These are phyloP conservation scores for Chelmon rostratus DNA, from an alignment of 2,797 vertebrate species.

Conservation along the genomic window DNA sequence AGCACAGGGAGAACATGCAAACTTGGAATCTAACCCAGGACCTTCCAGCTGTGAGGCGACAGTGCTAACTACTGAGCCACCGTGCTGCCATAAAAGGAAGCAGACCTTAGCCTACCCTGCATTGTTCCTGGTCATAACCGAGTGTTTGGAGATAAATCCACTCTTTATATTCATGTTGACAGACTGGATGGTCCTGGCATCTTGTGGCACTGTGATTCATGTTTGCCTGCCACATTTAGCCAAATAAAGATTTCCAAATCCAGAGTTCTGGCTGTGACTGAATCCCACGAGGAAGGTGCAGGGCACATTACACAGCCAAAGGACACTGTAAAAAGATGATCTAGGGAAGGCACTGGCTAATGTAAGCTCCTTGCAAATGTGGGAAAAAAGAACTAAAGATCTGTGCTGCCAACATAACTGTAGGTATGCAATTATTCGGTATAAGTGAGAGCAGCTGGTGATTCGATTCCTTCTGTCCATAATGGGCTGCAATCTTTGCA, in stretches of 20 bases:
- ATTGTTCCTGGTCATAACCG: conserved; percentile 67
- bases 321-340: not conserved
- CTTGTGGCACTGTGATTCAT: conserved; percentile 52
- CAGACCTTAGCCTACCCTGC: conserved; percentile 4
- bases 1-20: too few relatives aligned
- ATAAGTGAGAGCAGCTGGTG: not conserved
- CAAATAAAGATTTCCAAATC: conserved; percentile 58
- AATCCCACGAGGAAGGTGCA: conserved; percentile 14
- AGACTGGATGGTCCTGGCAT: conserved; percentile 47
- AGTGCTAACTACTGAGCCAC: too few relatives aligned
- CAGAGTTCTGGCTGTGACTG: conserved; percentile 24
- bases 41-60: too few relatives aligned
- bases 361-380: not conserved
- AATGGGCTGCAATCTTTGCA: conserved; percentile 16
- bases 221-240: conserved; percentile 56
- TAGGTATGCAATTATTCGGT: not conserved
- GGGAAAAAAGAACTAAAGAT: not conserved
- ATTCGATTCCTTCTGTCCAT: conserved; percentile 2
- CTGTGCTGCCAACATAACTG: not conserved
- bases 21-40: too few relatives aligned
- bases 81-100: conserved; percentile 22
- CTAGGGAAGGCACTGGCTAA: not conserved
- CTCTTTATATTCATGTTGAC: conserved; percentile 63
- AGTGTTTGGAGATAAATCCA: conserved; percentile 63
- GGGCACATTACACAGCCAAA: not conserved